Evolutionary conservation across 2,113 vertebrate species (phyloP).

Genomic region (Psettodes erumei): DNA sequence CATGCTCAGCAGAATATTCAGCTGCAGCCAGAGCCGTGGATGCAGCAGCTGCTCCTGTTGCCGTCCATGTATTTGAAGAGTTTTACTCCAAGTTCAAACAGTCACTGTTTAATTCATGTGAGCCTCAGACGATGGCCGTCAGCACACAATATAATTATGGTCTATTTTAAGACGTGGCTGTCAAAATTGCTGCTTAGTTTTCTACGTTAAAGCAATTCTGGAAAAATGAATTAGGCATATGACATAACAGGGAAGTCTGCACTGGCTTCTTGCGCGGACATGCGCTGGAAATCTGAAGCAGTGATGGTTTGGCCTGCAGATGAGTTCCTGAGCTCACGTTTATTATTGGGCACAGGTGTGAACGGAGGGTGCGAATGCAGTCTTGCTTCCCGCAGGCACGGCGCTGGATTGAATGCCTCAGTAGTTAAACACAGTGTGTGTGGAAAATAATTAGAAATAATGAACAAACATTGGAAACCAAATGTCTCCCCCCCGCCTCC

Average conservation of each 20-base stretch:
- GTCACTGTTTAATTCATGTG: slow-evolving; percentile 15
- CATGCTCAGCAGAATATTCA: slow-evolving; percentile 52
- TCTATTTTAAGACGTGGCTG: background rate
- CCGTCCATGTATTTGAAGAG: slow-evolving; percentile 34
- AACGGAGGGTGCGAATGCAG: slow-evolving; percentile 23
- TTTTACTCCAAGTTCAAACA: slow-evolving; percentile 15
- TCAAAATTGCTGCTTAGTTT: background rate
- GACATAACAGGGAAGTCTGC: background rate
- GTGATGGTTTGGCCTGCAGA: background rate
- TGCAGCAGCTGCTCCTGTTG: slow-evolving; percentile 58
- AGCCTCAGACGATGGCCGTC: slow-evolving; percentile 6
- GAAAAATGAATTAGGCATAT: background rate
- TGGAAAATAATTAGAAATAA: slow-evolving; percentile 18
- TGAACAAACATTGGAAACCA: background rate
- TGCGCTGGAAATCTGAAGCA: slow-evolving; percentile 5
- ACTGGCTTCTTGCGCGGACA: background rate
- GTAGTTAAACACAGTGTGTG: background rate
- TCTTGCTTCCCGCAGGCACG: slow-evolving; percentile 5
- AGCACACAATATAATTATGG: background rate
- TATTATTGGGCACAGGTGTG: slow-evolving; percentile 44
- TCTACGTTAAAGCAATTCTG: background rate
- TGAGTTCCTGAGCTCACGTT: background rate
- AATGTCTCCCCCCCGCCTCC: background rate
- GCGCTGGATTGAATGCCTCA: slow-evolving; percentile 4
- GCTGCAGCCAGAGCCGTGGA: background rate